A percentile compares a stretch with the other conserved stretches of the same genome.
These are phyloP conservation scores for Dasysyrphus albostriatus DNA, from an alignment of 2,888 invertebrate genomes.

Conservation along the genomic window DNA sequence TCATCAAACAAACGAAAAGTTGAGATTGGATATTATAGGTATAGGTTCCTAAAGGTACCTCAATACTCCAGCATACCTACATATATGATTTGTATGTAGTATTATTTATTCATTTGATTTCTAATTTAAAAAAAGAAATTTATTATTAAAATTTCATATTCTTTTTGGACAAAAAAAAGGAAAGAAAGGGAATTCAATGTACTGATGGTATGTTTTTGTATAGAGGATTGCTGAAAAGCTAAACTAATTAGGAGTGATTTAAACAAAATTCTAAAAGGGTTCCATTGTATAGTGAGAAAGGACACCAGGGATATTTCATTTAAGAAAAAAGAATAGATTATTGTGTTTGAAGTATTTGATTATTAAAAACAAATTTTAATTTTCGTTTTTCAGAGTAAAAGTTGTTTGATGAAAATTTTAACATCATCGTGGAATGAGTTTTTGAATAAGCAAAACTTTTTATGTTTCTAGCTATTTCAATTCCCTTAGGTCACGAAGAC, in stretches of 20 bases:
- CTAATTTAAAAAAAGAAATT: slow-evolving; percentile 15
- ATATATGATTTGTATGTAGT: not conserved
- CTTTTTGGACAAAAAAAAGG: not conserved
- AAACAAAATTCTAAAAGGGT: not conserved
- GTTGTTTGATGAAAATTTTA: too few species aligned
- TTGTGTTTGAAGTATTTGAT: too few species aligned
- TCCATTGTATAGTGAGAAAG: not conserved
- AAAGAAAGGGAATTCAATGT: not conserved
- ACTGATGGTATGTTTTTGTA: not conserved
- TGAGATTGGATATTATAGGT: slow-evolving; percentile 24
- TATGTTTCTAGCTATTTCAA: too few species aligned
- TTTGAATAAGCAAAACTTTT: too few species aligned
- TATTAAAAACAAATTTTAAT: too few species aligned
- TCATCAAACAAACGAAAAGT: slow-evolving; percentile 44
- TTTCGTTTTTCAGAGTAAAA: too few species aligned
- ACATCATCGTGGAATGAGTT: too few species aligned
- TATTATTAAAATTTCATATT: slow-evolving; percentile 25
- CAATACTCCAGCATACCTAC: not conserved
- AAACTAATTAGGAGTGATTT: slow-evolving; percentile 7
- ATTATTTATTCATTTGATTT: slow-evolving; percentile 26
- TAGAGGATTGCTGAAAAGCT: not conserved
- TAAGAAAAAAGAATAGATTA: too few species aligned
- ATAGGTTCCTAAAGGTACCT: not conserved
- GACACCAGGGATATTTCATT: too few species aligned
- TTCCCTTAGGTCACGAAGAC: too few species aligned